Conservation (phyloP, 2,113 vertebrate genomes). For the Pygoscelis antarcticus region DNA sequence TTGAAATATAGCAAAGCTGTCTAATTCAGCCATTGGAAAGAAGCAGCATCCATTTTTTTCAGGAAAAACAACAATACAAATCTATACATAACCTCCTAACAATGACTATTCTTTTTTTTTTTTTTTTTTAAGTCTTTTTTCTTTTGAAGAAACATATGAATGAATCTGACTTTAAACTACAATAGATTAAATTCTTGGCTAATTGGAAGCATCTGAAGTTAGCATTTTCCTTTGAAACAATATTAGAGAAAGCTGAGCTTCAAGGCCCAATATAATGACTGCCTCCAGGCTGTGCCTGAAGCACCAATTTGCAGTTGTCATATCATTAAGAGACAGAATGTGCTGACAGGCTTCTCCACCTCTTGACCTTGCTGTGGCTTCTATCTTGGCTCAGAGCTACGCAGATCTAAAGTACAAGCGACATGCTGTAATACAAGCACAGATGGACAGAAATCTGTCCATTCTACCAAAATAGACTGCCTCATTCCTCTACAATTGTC, state of each 20-base stretch:
- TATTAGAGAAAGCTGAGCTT: conserved; percentile 45
- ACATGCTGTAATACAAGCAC: conserved; percentile 76
- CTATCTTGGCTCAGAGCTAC: conserved; percentile 73
- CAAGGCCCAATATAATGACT: conserved; percentile 60
- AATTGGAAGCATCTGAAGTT: conserved; percentile 43
- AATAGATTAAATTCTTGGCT: conserved; percentile 38
- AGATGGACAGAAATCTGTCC: conserved; percentile 88
- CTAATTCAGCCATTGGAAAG: background rate
- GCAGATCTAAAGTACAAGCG: conserved; percentile 78
- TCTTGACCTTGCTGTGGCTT: conserved; percentile 77
- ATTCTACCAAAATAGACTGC: conserved; percentile 70
- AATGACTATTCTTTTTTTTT: background rate
- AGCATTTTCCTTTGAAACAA: conserved; percentile 53
- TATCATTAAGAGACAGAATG: conserved; percentile 70
- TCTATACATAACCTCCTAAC: background rate
- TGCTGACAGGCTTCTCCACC: conserved; percentile 74
- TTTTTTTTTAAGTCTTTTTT: background rate
- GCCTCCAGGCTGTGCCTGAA: conserved; percentile 55
- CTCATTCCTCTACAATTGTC: conserved; percentile 73
- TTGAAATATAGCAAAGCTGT: background rate
- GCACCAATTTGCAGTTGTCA: conserved; percentile 71
- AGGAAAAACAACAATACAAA: background rate
- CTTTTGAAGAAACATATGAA: background rate
- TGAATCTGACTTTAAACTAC: conserved; percentile 15
- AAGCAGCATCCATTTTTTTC: background rate